A percentile compares a stretch with the other conserved stretches of the same genome.
Evolutionary conservation across 2,113 vertebrate species (phyloP).

Genomic region (Camelus bactrianus): DNA sequence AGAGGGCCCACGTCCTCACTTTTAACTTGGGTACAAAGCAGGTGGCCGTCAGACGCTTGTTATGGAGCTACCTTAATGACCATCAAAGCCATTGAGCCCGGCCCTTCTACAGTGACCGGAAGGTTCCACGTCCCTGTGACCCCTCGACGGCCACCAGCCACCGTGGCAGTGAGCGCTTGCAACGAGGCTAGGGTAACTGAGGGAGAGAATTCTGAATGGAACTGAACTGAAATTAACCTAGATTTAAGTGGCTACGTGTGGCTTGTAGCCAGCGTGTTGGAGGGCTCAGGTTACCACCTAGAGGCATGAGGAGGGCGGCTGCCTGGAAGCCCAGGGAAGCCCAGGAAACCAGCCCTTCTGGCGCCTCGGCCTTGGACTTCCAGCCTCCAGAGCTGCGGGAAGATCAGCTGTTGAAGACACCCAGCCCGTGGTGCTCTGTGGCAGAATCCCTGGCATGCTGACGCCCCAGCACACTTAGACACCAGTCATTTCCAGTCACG

Average conservation of each 20-base stretch:
- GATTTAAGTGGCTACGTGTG: not conserved
- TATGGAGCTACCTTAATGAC: not conserved
- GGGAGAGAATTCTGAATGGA: not conserved
- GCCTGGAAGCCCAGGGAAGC: not conserved
- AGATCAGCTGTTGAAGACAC: not conserved
- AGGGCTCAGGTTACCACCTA: not conserved
- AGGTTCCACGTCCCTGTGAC: too few species aligned
- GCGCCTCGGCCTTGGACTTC: not conserved
- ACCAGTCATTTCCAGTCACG: too few species aligned
- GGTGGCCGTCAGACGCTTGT: too few species aligned
- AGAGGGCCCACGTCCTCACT: not conserved
- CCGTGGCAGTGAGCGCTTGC: not conserved
- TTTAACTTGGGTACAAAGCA: not conserved
- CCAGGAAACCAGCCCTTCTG: too few species aligned
- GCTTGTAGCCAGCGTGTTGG: not conserved
- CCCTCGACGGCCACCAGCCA: not conserved
- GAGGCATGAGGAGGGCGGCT: not conserved
- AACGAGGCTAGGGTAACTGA: not conserved
- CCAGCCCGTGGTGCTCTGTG: not conserved
- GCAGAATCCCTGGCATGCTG: not conserved
- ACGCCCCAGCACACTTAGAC: not conserved
- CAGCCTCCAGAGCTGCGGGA: too few species aligned
- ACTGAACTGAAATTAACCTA: slow-evolving; percentile 5
- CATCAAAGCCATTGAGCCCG: not conserved
- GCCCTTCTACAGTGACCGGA: not conserved